Evolutionary conservation across 2,888 invertebrate genomes (phyloP).

Genomic region (Malthinus seriepunctatus): DNA sequence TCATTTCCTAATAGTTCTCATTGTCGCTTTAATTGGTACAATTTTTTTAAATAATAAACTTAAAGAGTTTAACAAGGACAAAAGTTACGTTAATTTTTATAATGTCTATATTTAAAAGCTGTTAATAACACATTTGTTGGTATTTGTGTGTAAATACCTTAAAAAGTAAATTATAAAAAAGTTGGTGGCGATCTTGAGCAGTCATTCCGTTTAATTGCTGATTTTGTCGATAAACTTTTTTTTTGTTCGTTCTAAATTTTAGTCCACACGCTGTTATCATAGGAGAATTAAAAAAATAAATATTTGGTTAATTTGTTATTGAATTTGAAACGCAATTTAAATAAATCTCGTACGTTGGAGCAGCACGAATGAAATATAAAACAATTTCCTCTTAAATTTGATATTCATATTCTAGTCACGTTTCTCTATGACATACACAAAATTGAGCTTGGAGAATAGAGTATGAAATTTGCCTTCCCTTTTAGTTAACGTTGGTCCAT

Average conservation of each 20-base stretch:
- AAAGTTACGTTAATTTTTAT: conserved; percentile 12
- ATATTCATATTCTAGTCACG: conserved; percentile 53
- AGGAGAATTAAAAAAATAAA: too few species aligned
- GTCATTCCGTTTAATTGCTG: conserved; percentile 23
- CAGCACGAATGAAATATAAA: conserved; percentile 43
- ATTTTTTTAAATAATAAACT: too few species aligned
- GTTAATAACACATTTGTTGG: conserved; percentile 20
- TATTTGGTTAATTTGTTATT: too few species aligned
- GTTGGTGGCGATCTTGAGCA: conserved; percentile 11
- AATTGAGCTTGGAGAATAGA: conserved; percentile 50
- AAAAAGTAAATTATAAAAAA: conserved; percentile 17
- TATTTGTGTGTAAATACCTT: conserved; percentile 25
- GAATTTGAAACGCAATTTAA: too few species aligned
- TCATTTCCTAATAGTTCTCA: too few species aligned
- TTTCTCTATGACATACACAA: conserved; percentile 53
- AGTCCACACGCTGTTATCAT: too few species aligned
- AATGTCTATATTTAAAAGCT: conserved; percentile 20
- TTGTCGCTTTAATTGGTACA: too few species aligned
- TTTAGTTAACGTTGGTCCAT: conserved; percentile 32
- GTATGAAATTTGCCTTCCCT: conserved; percentile 47
- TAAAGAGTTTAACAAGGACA: conserved; percentile 12
- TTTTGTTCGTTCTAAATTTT: too few species aligned
- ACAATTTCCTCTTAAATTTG: conserved; percentile 50
- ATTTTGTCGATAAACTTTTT: background rate
- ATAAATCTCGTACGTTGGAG: conserved; percentile 6